phyloP scores from a whole-genome alignment of 2,888 invertebrate species.

The Dynastes maya region DNA sequence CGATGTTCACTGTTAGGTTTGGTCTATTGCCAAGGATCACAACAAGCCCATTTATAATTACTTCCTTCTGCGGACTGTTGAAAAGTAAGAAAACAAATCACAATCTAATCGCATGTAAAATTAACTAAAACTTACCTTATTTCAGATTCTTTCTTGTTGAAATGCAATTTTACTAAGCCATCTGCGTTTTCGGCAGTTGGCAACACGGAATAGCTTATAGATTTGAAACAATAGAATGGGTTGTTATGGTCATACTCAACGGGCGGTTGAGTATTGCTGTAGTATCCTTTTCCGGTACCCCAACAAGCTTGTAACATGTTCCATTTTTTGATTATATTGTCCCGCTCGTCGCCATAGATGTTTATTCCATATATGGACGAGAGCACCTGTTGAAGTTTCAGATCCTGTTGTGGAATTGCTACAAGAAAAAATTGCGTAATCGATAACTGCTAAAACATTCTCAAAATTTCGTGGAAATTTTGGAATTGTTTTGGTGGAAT shows the following conservation, averaged over 20 bases:
- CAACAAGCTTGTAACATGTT: slow-evolving; percentile 94
- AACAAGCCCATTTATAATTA: slow-evolving; percentile 77
- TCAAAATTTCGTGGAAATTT: no score
- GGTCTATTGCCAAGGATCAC: slow-evolving; percentile 88
- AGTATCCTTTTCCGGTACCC: slow-evolving; percentile 90
- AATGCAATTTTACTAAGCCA: slow-evolving; percentile 89
- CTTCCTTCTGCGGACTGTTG: slow-evolving; percentile 76
- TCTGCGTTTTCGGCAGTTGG: slow-evolving; percentile 92
- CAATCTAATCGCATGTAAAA: background rate
- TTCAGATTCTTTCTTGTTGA: slow-evolving; percentile 87
- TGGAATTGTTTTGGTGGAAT: no score
- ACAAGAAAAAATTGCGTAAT: background rate
- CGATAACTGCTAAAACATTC: background rate
- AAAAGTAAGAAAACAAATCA: background rate
- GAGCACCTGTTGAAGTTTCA: slow-evolving; percentile 69
- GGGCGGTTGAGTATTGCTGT: slow-evolving; percentile 82
- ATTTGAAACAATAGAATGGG: slow-evolving; percentile 94
- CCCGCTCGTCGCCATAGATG: slow-evolving; percentile 95
- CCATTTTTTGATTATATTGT: slow-evolving; percentile 93
- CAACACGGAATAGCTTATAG: slow-evolving; percentile 92
- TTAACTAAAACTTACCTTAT: slow-evolving; percentile 74
- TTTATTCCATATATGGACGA: slow-evolving; percentile 72
- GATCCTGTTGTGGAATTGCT: slow-evolving; percentile 48
- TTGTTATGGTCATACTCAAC: slow-evolving; percentile 91
- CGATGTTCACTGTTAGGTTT: slow-evolving; percentile 84